Evolutionary conservation across 2,113 vertebrate genomes (phyloP).

Genomic region (Pyxicephalus adspersus): DNA sequence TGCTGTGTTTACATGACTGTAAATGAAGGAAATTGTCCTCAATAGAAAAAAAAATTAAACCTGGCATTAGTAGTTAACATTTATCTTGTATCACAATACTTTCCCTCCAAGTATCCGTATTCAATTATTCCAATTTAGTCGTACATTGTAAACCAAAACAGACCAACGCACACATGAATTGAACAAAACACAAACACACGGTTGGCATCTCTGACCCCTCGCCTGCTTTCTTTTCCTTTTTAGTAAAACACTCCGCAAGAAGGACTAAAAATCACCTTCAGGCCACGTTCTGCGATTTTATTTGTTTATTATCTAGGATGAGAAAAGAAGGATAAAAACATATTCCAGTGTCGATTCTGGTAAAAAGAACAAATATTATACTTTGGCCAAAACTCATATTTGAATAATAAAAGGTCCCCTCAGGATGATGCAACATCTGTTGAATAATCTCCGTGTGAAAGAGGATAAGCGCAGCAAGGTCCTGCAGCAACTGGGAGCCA

Average conservation of each 20-base stretch:
- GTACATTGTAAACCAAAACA: no score
- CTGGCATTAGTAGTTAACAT: no score
- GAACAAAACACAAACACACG: no score
- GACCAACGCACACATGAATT: no score
- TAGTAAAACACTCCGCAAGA: not conserved
- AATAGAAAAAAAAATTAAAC: no score
- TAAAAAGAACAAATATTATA: slow-evolving; percentile 64
- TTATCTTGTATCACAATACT: no score
- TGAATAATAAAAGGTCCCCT: slow-evolving; percentile 58
- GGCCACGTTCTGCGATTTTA: slow-evolving; percentile 50
- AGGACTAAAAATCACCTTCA: not conserved
- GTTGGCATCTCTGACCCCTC: no score
- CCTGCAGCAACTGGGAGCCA: slow-evolving; percentile 59
- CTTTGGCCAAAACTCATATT: slow-evolving; percentile 56
- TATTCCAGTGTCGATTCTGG: slow-evolving; percentile 61
- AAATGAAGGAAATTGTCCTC: no score
- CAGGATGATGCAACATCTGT: slow-evolving; percentile 59
- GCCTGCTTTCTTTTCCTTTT: no score
- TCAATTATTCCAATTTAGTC: no score
- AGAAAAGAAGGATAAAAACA: not conserved
- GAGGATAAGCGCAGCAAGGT: slow-evolving; percentile 52
- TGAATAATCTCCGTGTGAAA: slow-evolving; percentile 60
- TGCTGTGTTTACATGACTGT: no score
- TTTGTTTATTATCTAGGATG: slow-evolving; percentile 55
- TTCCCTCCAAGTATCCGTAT: no score